These are phyloP conservation scores for Drosophila suzukii DNA, from an alignment of 1,140 invertebrate genomes.

Conservation along the genomic window DNA sequence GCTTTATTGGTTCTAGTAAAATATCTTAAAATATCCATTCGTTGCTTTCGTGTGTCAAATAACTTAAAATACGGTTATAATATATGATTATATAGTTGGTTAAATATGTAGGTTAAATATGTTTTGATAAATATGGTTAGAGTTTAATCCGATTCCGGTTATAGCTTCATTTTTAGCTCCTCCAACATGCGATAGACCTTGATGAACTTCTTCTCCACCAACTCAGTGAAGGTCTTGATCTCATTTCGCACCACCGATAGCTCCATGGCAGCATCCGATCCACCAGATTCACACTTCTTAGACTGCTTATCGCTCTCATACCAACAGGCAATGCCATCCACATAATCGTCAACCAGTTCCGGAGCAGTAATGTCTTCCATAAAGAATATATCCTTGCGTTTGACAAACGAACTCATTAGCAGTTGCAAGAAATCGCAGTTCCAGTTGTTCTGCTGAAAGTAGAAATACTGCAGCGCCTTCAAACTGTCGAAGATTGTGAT, in stretches of 20 bases:
- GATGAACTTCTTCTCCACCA: slow-evolving; percentile 79
- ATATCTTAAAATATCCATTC: slow-evolving; percentile 49
- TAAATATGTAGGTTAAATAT: slow-evolving; percentile 34
- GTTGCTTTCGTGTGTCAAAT: slow-evolving; percentile 65
- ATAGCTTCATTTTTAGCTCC: slow-evolving; percentile 72
- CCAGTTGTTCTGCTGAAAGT: slow-evolving; percentile 83
- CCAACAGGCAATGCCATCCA: slow-evolving; percentile 81
- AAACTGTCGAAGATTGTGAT: slow-evolving; percentile 75
- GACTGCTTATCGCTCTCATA: slow-evolving; percentile 75
- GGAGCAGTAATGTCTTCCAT: slow-evolving; percentile 77
- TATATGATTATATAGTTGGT: slow-evolving; percentile 35
- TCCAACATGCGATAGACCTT: slow-evolving; percentile 81
- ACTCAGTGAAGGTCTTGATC: slow-evolving; percentile 74
- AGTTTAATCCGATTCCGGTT: not conserved
- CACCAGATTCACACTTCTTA: slow-evolving; percentile 67
- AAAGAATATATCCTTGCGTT: slow-evolving; percentile 72
- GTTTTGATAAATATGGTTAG: slow-evolving; percentile 19
- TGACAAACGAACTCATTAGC: slow-evolving; percentile 78
- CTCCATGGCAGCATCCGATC: slow-evolving; percentile 72
- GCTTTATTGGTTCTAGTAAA: slow-evolving; percentile 57
- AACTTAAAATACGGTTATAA: slow-evolving; percentile 39
- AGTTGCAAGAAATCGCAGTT: slow-evolving; percentile 81
- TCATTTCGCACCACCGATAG: slow-evolving; percentile 78
- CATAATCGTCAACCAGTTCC: slow-evolving; percentile 78
- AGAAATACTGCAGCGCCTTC: slow-evolving; percentile 80